Percentiles rank a stretch among this genome's conserved stretches.
Evolutionary conservation across 2,888 invertebrate genomes (phyloP).

Genomic region (Sarcophaga carnaria): DNA sequence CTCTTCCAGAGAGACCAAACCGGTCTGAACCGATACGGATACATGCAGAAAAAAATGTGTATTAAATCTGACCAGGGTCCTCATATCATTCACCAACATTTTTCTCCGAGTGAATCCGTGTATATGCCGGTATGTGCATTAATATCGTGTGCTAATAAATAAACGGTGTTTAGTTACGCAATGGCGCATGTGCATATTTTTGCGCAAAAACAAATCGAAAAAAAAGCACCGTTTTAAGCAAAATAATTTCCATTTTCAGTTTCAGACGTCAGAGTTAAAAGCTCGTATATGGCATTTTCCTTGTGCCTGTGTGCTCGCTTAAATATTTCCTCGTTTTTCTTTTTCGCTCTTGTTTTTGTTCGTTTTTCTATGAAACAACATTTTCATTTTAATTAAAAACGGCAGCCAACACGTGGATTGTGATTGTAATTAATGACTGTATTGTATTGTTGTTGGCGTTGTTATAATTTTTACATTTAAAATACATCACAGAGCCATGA

Average conservation of each 20-base stretch:
- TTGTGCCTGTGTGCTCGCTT: background rate
- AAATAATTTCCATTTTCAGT: constrained; percentile 16
- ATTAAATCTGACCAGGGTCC: too few relatives aligned
- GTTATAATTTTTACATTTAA: constrained; percentile 11
- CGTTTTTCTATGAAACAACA: constrained; percentile 14
- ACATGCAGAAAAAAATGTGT: too few relatives aligned
- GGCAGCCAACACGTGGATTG: constrained; percentile 69
- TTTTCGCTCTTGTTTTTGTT: constrained; percentile 14
- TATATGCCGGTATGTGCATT: background rate
- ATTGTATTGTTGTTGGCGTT: constrained; percentile 34
- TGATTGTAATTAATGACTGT: constrained; percentile 65
- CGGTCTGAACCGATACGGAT: too few relatives aligned
- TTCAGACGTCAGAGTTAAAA: background rate
- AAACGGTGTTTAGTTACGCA: constrained; percentile 72
- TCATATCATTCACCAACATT: background rate
- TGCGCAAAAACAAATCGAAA: too few relatives aligned
- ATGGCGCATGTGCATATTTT: constrained; percentile 69
- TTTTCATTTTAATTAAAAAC: constrained; percentile 69
- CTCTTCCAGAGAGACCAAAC: too few relatives aligned
- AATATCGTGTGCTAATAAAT: constrained; percentile 41
- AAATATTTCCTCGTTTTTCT: background rate
- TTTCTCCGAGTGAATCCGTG: constrained; percentile 19
- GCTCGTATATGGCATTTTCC: constrained; percentile 25
- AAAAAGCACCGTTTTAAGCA: constrained; percentile 16
- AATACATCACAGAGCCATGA: background rate